A percentile compares a stretch with the other conserved stretches of the same genome.
These are phyloP conservation scores for Heliopora coerulea DNA, from an alignment of 92 coral and sea anemone genomes.

Conservation along the genomic window DNA sequence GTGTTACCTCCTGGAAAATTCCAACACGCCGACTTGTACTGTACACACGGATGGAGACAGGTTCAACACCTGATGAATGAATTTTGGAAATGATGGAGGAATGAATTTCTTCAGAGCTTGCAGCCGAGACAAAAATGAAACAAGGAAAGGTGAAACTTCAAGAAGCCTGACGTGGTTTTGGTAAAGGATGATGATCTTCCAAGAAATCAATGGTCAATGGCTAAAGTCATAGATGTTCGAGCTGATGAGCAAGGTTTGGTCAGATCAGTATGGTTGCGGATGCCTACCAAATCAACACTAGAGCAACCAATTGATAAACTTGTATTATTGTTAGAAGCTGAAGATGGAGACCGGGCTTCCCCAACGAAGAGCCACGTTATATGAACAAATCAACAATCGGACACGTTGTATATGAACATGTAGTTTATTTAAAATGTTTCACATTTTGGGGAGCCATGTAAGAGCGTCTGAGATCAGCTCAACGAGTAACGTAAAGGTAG, in stretches of 20 bases:
- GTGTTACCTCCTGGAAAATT: slow-evolving; percentile 21
- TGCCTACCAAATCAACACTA: slow-evolving; percentile 39
- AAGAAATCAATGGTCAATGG: slow-evolving; percentile 28
- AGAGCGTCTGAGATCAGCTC: too few relatives aligned
- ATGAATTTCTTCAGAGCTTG: slow-evolving; percentile 17
- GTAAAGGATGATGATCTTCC: slow-evolving; percentile 25
- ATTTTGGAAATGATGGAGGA: slow-evolving; percentile 10
- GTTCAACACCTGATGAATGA: neutral
- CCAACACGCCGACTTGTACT: slow-evolving; percentile 21
- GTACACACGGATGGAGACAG: slow-evolving; percentile 26
- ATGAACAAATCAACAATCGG: neutral
- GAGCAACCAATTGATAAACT: slow-evolving; percentile 44
- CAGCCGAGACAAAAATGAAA: slow-evolving; percentile 30
- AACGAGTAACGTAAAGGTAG: too few relatives aligned
- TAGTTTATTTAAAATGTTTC: too few relatives aligned
- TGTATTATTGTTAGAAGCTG: slow-evolving; percentile 42
- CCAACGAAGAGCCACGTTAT: slow-evolving; percentile 47
- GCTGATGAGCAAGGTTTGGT: slow-evolving; percentile 30
- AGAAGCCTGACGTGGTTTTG: slow-evolving; percentile 16
- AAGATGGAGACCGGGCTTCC: slow-evolving; percentile 48
- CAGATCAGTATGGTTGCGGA: slow-evolving; percentile 19
- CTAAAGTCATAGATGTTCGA: neutral
- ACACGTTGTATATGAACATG: neutral
- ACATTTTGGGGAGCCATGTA: too few relatives aligned
- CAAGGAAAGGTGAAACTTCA: slow-evolving; percentile 32